A percentile compares a stretch with the other conserved stretches of the same genome.
phyloP scores from a whole-genome alignment of 2,797 vertebrate species.

The Fratercula arctica region DNA sequence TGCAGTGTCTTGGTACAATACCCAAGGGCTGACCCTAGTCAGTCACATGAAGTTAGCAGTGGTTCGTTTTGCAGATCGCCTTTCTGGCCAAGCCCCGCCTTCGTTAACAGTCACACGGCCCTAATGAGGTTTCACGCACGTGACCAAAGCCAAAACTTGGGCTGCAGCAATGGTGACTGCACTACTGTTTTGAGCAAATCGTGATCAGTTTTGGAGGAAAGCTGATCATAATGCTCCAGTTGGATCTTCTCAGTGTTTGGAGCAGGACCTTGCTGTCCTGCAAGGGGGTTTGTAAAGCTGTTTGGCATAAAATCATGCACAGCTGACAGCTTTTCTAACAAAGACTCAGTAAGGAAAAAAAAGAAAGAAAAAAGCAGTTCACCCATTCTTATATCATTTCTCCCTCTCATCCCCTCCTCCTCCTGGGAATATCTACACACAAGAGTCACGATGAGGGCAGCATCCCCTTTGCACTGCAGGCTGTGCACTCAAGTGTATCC shows the following conservation, averaged over 20 bases:
- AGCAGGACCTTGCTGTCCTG: not conserved
- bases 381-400: not conserved
- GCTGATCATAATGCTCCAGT: not conserved
- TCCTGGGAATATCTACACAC: slow-evolving; percentile 5
- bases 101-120: not conserved
- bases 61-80: not conserved
- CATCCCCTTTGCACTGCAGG: not conserved
- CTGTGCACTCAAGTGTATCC: not conserved
- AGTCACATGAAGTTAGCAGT: not conserved
- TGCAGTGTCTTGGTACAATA: not conserved
- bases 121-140: not conserved
- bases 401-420: not conserved
- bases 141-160: not conserved
- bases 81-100: not conserved
- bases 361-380: not conserved
- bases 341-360: not conserved
- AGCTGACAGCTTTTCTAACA: not conserved
- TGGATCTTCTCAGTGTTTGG: not conserved
- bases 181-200: not conserved
- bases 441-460: not conserved
- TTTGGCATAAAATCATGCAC: not conserved
- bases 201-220: not conserved
- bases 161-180: not conserved
- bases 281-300: not conserved
- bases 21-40: not conserved